Conservation (phyloP, 2,888 invertebrate genomes). For the Drosophila ustulata region DNA sequence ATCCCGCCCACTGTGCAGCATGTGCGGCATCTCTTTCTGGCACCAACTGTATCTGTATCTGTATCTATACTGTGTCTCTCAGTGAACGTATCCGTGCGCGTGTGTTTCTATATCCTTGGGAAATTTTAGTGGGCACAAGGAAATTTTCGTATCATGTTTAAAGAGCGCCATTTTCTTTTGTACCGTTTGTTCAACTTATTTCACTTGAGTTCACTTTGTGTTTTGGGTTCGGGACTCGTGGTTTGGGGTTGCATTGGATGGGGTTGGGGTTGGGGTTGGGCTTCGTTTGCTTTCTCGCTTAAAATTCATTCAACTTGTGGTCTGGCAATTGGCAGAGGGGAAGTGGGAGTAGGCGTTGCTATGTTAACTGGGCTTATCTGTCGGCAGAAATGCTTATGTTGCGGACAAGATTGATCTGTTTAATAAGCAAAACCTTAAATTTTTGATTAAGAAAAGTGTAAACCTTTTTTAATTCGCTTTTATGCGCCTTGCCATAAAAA, state of each 20-base stretch:
- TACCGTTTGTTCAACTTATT: slow-evolving; percentile 25
- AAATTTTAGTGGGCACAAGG: slow-evolving; percentile 62
- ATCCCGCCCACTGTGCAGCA: slow-evolving; percentile 73
- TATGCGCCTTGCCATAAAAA: slow-evolving; percentile 26
- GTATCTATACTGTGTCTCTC: slow-evolving; percentile 4
- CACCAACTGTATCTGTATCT: slow-evolving; percentile 16
- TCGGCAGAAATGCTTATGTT: slow-evolving; percentile 38
- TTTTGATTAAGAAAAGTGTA: slow-evolving; percentile 45
- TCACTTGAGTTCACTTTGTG: slow-evolving; percentile 38
- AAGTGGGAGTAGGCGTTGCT: slow-evolving; percentile 23
- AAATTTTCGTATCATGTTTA: slow-evolving; percentile 59
- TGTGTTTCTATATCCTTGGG: slow-evolving; percentile 45
- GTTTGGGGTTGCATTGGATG: slow-evolving; percentile 1
- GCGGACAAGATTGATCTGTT: slow-evolving; percentile 74
- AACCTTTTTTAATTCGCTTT: slow-evolving; percentile 55
- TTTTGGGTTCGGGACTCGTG: slow-evolving; percentile 3
- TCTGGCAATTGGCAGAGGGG: slow-evolving; percentile 5
- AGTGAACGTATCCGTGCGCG: slow-evolving; percentile 8
- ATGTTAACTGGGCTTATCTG: slow-evolving; percentile 32
- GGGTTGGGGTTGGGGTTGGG: slow-evolving; percentile 1
- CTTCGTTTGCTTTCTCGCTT: slow-evolving; percentile 5
- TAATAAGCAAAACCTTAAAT: slow-evolving; percentile 66
- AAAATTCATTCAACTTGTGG: slow-evolving; percentile 46
- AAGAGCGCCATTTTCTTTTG: slow-evolving; percentile 69
- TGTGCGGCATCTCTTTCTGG: slow-evolving; percentile 65